A percentile compares a stretch with the other conserved stretches of the same genome.
Conservation (phyloP, 2,113 vertebrate genomes). For the Ancistrus triradiatus region DNA sequence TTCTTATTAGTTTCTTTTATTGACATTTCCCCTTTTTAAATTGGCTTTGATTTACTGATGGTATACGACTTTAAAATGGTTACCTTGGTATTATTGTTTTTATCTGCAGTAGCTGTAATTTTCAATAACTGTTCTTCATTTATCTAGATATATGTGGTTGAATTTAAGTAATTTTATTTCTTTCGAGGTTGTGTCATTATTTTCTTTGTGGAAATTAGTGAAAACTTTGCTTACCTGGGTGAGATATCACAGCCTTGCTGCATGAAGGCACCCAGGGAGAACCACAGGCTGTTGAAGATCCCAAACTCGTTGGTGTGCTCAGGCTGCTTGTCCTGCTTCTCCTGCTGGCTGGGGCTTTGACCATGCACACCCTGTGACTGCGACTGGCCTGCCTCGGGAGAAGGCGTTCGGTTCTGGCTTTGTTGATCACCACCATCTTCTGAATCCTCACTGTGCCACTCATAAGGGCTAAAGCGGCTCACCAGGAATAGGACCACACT, state of each 20-base stretch:
- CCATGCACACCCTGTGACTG: conserved; percentile 28
- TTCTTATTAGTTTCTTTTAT: no score
- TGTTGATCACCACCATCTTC: conserved; percentile 84
- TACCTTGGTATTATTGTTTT: no score
- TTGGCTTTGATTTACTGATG: background rate
- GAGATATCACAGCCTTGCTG: conserved; percentile 99
- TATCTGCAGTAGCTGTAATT: no score
- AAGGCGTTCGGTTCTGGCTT: conserved; percentile 44
- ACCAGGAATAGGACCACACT: conserved; percentile 97
- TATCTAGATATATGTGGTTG: no score
- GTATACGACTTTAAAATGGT: no score
- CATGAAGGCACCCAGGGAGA: conserved; percentile 97
- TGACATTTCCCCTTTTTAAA: background rate
- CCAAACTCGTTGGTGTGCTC: conserved; percentile 90
- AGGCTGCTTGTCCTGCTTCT: conserved; percentile 65
- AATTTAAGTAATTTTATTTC: no score
- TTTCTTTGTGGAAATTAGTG: background rate
- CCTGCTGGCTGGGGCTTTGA: conserved; percentile 54
- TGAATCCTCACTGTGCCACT: conserved; percentile 87
- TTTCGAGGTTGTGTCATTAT: no score
- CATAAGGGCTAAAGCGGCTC: conserved; percentile 95
- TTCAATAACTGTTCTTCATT: no score
- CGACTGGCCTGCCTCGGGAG: conserved; percentile 40
- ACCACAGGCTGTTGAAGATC: conserved; percentile 98
- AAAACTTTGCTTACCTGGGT: conserved; percentile 78